Evolutionary conservation across 2,888 invertebrate species (phyloP), one percentile per base, ranked within the genome.

Genomic region (Plebejus anna): DNA sequence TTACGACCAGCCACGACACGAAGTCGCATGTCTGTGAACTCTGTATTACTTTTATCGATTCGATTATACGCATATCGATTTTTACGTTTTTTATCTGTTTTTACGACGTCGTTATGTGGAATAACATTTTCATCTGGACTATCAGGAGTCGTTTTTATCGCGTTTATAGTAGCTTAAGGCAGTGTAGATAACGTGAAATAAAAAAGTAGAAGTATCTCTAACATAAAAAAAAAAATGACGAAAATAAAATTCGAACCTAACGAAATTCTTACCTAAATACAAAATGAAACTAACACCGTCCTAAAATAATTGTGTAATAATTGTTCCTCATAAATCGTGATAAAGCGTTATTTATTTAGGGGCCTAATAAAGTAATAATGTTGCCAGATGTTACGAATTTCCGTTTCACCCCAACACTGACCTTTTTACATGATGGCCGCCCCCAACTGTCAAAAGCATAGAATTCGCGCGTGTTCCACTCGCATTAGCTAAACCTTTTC

Each of bases 401-500:
- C 79, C 59, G 73, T 73, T 77, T 51, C 78, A 55, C 78, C 75
- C 78, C 78, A 79, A 79, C 78, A 82, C 78, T 80, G 80, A 87
- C 84, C 85, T 86, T 88, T 87, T 87, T 87, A 86, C 87, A 88
- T 89, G 84, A 90, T 89, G 88, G 86, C 84, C 86, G 85, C 86
- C 83, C 82, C 84, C 85, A 86, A 87, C 88, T 89, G 90, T 89
- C 90, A 91, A 87, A 84, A 78, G 86, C 84, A 86, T 84, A 80
- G 82, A 85, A 87, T 89, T 89, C 86, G 86, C 88, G 86, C 87
- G 82, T 87, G 72, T 76, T 61, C 83, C 80, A 82, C 84, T 84
- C 80, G 76, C 79, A 79, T 79, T 79, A 79, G 6, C 73, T 73
- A 73, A 73, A 73, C 51, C 32, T 73, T 73, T 73, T 51, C 73